Evolutionary conservation across 2,797 vertebrate species (phyloP).

Genomic region (Etheostoma nigrum): DNA sequence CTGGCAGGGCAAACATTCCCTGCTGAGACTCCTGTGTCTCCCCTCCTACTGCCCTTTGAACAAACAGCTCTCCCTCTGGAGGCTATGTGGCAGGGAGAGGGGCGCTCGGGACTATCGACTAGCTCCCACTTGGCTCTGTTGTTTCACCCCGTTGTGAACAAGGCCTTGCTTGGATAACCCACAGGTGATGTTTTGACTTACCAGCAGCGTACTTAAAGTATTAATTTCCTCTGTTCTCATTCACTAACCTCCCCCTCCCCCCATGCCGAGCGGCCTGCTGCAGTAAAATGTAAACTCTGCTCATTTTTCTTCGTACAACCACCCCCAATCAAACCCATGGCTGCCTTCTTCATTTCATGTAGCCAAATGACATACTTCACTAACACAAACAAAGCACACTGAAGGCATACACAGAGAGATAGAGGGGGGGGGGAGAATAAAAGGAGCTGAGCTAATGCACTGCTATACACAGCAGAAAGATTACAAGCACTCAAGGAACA

Average conservation of each 20-base stretch:
- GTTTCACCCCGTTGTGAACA: conserved; percentile 45
- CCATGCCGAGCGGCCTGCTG: conserved; percentile 8
- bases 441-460: conserved; percentile 64
- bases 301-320: conserved; percentile 53
- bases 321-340: conserved; percentile 28
- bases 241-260: conserved; percentile 27
- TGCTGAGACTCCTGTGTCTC: conserved; percentile 38
- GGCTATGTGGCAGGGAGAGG: conserved; percentile 23
- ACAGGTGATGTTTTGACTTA: conserved; percentile 39
- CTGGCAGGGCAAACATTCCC: conserved; percentile 61
- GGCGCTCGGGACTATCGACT: conserved; percentile 43
- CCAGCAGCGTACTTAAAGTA: conserved; percentile 29
- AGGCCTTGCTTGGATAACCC: conserved; percentile 20
- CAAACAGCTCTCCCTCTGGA: conserved; percentile 68
- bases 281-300: conserved; percentile 66
- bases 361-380: conserved; percentile 46
- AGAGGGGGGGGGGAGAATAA: background rate
- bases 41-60: conserved; percentile 55
- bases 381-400: conserved; percentile 47
- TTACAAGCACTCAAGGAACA: conserved; percentile 72
- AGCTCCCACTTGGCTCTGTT: conserved; percentile 39
- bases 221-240: conserved; percentile 36
- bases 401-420: background rate
- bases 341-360: conserved; percentile 56
- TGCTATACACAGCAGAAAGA: conserved; percentile 37